Conservation (phyloP, 2,797 vertebrate species). For the Sitta carolinensis region DNA sequence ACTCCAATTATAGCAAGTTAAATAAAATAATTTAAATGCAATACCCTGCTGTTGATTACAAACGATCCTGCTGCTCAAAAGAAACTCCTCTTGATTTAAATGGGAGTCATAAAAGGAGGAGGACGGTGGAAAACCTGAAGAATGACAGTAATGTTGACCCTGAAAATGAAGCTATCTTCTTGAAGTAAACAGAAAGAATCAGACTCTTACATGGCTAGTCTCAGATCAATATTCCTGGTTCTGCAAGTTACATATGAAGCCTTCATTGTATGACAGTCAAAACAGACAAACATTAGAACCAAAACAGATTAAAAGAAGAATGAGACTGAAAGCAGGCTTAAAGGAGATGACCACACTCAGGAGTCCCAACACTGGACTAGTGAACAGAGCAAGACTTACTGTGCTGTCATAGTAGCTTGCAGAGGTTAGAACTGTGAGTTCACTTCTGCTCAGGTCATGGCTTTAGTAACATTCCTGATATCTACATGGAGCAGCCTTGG, state of each 20-base stretch:
- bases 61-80: neutral
- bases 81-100: neutral
- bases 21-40: neutral
- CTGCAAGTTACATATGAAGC: neutral
- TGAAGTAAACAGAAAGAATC: neutral
- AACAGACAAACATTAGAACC: neutral
- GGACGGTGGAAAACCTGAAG: neutral
- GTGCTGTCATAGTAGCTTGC: neutral
- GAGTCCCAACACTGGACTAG: neutral
- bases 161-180: neutral
- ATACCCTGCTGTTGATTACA: neutral
- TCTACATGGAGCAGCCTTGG: neutral
- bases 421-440: neutral
- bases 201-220: neutral
- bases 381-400: neutral
- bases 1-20: neutral
- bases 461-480: neutral
- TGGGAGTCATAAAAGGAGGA: neutral
- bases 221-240: neutral
- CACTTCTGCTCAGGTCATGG: neutral
- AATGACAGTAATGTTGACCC: neutral
- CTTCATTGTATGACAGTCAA: neutral
- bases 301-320: neutral
- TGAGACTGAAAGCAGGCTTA: neutral
- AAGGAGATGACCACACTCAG: neutral